Conservation (phyloP, 2,888 invertebrate species). For the Byasa hedistus region DNA sequence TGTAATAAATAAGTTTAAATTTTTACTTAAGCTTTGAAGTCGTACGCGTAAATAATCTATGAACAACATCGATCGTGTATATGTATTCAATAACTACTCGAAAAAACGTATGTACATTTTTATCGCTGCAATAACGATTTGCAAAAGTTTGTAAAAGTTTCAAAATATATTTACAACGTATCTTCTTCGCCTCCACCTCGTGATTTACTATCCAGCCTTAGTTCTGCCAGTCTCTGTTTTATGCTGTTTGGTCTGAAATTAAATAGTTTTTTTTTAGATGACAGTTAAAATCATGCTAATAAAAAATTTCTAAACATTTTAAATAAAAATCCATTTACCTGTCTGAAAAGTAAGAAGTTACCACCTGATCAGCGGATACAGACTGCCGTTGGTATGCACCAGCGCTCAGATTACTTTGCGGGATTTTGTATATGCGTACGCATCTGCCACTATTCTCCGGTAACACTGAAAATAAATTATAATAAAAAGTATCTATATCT, state of each 20-base stretch:
- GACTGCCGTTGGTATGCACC: constrained; percentile 73
- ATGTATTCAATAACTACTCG: not conserved
- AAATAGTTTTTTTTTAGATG: not conserved
- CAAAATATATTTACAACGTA: constrained; percentile 37
- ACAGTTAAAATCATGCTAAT: not conserved
- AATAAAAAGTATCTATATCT: not conserved
- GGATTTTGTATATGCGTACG: constrained; percentile 72
- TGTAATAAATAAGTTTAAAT: not conserved
- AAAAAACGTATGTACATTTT: not conserved
- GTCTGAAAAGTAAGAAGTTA: constrained; percentile 68
- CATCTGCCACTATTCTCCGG: constrained; percentile 73
- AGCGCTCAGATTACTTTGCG: constrained; percentile 72
- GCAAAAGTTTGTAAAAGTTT: constrained; percentile 20
- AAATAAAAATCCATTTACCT: constrained; percentile 44
- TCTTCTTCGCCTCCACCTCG: constrained; percentile 69
- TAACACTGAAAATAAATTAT: constrained; percentile 50
- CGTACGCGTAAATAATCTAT: not conserved
- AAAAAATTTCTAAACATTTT: not conserved
- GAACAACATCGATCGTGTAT: not conserved
- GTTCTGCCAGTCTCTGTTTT: constrained; percentile 66
- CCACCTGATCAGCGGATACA: constrained; percentile 72
- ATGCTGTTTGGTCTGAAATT: constrained; percentile 67
- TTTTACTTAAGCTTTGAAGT: not conserved
- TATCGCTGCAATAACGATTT: not conserved
- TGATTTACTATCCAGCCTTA: constrained; percentile 69